Percentiles rank a stretch among this genome's conserved stretches.
Conservation (phyloP, 2,888 invertebrate genomes). For the Thecophora atra region DNA sequence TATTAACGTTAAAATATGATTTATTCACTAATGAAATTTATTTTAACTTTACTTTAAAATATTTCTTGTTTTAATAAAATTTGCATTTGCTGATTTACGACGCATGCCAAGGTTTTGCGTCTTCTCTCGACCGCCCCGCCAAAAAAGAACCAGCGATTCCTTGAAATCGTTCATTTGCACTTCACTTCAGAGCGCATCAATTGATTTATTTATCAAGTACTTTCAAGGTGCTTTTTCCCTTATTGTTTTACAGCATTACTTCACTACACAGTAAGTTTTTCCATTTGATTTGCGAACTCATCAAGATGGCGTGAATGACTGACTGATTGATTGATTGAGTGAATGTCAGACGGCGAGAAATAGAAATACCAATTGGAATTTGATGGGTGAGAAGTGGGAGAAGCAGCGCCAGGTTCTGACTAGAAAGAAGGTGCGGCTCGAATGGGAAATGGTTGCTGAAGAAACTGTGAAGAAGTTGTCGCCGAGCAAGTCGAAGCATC, state of each 20-base stretch:
- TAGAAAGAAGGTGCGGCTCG: conserved; percentile 10
- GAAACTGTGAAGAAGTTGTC: background rate
- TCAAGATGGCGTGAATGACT: conserved; percentile 9
- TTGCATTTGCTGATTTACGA: background rate
- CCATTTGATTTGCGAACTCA: conserved; percentile 9
- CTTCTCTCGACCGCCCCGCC: too few relatives aligned
- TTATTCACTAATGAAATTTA: too few relatives aligned
- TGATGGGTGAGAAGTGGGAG: background rate
- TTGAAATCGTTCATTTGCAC: conserved; percentile 18
- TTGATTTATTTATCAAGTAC: conserved; percentile 33
- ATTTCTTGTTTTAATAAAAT: background rate
- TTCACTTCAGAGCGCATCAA: conserved; percentile 20
- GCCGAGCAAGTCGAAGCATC: background rate
- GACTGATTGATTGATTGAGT: conserved; percentile 19
- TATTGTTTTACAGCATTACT: background rate
- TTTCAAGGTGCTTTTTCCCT: conserved; percentile 18
- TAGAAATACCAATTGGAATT: background rate
- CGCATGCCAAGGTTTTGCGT: background rate
- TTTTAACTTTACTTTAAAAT: background rate
- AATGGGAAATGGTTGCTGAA: background rate
- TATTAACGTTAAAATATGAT: too few relatives aligned
- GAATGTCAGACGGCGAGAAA: background rate
- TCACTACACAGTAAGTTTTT: background rate
- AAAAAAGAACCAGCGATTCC: too few relatives aligned
- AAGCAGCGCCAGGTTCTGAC: background rate